Percentiles rank a stretch among this genome's conserved stretches.
Conservation (phyloP, 1,140 invertebrate species). For the Cydia splendana region DNA sequence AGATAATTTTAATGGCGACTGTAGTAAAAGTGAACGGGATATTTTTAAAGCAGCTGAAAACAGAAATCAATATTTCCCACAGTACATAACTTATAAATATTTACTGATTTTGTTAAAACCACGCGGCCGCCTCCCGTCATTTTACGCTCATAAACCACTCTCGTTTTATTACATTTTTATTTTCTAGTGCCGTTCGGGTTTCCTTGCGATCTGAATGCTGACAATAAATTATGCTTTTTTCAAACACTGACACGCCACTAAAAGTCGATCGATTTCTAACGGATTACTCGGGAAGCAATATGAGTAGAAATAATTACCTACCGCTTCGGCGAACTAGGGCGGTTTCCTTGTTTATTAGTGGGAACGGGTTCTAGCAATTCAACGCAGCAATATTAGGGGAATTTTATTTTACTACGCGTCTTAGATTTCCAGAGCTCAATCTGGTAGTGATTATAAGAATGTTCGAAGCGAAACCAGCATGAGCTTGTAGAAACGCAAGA, state of each 20-base stretch:
- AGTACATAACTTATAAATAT: not conserved
- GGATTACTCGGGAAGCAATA: constrained; percentile 74
- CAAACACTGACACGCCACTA: constrained; percentile 78
- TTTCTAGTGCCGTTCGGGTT: constrained; percentile 76
- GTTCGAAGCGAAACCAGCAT: not conserved
- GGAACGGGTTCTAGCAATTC: constrained; percentile 67
- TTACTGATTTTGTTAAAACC: constrained; percentile 51
- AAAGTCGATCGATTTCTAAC: constrained; percentile 79
- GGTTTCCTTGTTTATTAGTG: constrained; percentile 76
- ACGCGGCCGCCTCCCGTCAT: constrained; percentile 67
- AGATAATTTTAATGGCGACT: not conserved
- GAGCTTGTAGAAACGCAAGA: constrained; percentile 55
- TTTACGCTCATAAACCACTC: constrained; percentile 77
- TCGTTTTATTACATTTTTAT: constrained; percentile 78
- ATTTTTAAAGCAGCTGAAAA: not conserved
- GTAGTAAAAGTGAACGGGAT: not conserved
- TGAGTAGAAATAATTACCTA: constrained; percentile 69
- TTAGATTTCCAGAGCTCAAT: constrained; percentile 19
- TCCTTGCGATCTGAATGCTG: constrained; percentile 73
- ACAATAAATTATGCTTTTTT: constrained; percentile 77
- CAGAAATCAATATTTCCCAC: constrained; percentile 11
- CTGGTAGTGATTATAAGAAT: constrained; percentile 28
- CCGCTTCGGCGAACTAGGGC: constrained; percentile 67
- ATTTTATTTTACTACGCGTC: constrained; percentile 43
- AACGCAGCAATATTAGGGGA: constrained; percentile 51